phyloP scores from a whole-genome alignment of 2,113 vertebrate species.

The Marcusenius ussheri region DNA sequence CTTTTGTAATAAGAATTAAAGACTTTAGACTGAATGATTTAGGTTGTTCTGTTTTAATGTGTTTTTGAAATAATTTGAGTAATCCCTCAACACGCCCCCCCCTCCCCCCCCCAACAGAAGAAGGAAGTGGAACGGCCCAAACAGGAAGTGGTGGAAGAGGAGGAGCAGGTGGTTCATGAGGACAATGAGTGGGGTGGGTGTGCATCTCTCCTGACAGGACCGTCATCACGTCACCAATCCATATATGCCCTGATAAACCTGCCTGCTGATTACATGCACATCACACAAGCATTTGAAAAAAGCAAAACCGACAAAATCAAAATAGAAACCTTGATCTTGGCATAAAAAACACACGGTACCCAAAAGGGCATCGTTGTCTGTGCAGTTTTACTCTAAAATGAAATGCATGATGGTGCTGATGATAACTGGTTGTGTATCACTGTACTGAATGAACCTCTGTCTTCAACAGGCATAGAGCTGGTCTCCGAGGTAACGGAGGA shows the following conservation, averaged over 20 bases:
- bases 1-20: not conserved
- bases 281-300: not conserved
- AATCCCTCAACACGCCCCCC: not conserved
- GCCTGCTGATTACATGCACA: not conserved
- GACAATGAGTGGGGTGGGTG: slow-evolving; percentile 88
- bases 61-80: not conserved
- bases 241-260: not conserved
- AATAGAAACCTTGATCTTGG: not conserved
- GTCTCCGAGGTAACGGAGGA: slow-evolving; percentile 82
- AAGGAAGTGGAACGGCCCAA: slow-evolving; percentile 66
- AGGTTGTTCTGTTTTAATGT: not conserved
- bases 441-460: not conserved
- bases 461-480: slow-evolving; percentile 77
- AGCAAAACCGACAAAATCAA: not conserved
- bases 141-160: slow-evolving; percentile 60
- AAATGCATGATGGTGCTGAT: not conserved
- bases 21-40: not conserved
- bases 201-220: not conserved
- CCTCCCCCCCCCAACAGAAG: slow-evolving; percentile 51
- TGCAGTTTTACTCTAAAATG: not conserved
- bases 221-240: not conserved
- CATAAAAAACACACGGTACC: not conserved
- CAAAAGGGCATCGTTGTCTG: not conserved
- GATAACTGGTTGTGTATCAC: not conserved
- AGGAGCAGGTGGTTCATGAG: slow-evolving; percentile 75